A percentile compares a stretch with the other conserved stretches of the same genome.
Conservation (phyloP, 2,888 invertebrate genomes). For the Crepidodera aurea region DNA sequence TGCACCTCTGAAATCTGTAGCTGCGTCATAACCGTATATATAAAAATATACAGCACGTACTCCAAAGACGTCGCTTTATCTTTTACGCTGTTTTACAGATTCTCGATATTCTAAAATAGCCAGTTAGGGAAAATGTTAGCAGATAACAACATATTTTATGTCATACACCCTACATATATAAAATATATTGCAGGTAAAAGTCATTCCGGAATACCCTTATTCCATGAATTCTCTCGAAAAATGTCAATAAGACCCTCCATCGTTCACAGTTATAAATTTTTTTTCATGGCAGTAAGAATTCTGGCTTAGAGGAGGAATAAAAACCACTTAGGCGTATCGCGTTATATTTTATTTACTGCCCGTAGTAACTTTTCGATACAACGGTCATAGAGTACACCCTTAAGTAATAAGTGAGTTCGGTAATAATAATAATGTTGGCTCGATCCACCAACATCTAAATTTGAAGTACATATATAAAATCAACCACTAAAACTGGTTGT, state of each 20-base stretch:
- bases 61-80: too few relatives aligned
- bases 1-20: too few relatives aligned
- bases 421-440: too few relatives aligned
- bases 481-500: too few relatives aligned
- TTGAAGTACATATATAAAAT: too few relatives aligned
- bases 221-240: constrained; percentile 6
- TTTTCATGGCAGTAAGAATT: constrained; percentile 13
- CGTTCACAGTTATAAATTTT: constrained; percentile 18
- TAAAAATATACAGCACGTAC: too few relatives aligned
- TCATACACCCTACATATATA: constrained; percentile 11
- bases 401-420: constrained; percentile 11
- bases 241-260: constrained; percentile 14
- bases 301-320: constrained; percentile 6
- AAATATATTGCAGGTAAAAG: constrained; percentile 21
- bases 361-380: constrained; percentile 18
- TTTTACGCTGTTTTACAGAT: background rate
- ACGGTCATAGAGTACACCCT: background rate
- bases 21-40: too few relatives aligned
- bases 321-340: constrained; percentile 19
- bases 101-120: constrained; percentile 6
- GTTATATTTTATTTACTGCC: constrained; percentile 17
- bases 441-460: too few relatives aligned
- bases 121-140: constrained; percentile 4
- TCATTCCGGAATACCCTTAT: constrained; percentile 12
- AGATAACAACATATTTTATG: constrained; percentile 14